phyloP scores from a whole-genome alignment of 1,140 invertebrate genomes.

The Dolichoris vasculosae region DNA sequence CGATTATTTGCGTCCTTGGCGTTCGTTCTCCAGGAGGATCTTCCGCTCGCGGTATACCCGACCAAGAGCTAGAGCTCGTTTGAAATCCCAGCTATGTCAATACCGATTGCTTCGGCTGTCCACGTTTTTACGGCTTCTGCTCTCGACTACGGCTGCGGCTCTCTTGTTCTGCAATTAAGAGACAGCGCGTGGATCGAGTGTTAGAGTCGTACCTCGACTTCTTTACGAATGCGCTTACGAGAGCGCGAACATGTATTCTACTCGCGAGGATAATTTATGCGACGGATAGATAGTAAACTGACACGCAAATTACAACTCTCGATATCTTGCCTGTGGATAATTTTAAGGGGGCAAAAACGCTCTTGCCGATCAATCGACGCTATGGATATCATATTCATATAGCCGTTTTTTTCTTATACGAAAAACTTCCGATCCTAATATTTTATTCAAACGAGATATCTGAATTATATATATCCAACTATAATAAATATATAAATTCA shows the following conservation, averaged over 20 bases:
- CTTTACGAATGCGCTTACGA: neutral
- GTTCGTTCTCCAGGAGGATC: neutral
- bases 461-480: no score
- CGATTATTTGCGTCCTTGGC: neutral
- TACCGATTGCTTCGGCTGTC: neutral
- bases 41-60: neutral
- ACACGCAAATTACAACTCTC: neutral
- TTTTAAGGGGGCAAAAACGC: neutral
- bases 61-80: neutral
- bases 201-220: neutral
- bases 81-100: neutral
- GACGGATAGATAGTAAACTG: neutral
- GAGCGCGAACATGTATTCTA: neutral
- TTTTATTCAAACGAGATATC: no score
- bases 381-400: no score
- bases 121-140: constrained; percentile 9
- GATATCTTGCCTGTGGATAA: neutral
- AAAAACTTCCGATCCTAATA: no score
- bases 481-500: no score
- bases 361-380: neutral
- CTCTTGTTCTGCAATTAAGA: neutral
- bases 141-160: neutral
- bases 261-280: constrained; percentile 1
- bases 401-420: no score
- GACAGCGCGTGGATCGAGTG: neutral